Percentiles rank a stretch among this genome's conserved stretches.
Evolutionary conservation across 2,113 vertebrate genomes (phyloP).

Genomic region (Riparia riparia): DNA sequence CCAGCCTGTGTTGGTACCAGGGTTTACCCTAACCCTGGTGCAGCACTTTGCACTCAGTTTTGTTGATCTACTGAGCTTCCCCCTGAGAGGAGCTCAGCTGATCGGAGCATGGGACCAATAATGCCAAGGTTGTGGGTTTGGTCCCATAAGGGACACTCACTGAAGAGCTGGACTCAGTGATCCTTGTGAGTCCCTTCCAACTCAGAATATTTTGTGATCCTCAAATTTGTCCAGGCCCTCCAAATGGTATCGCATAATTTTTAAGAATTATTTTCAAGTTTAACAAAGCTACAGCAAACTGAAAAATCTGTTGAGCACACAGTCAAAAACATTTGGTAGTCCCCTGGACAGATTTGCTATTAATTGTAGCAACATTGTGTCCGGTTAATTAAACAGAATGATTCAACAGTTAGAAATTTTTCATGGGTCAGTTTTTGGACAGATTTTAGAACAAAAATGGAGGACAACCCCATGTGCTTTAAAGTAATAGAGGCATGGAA

Average conservation of each 20-base stretch:
- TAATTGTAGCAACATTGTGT: background rate
- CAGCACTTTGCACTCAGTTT: background rate
- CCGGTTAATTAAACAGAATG: background rate
- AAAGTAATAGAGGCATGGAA: background rate
- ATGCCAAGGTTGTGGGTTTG: background rate
- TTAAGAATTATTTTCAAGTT: background rate
- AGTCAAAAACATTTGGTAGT: background rate
- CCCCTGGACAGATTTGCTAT: background rate
- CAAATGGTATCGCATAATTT: background rate
- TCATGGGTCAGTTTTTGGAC: background rate
- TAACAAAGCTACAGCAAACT: background rate
- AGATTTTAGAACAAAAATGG: background rate
- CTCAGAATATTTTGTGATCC: background rate
- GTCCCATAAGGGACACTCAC: no score
- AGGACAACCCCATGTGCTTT: accelerated
- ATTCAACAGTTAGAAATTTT: background rate
- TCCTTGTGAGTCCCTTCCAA: background rate
- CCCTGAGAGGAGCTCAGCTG: background rate
- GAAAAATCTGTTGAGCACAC: background rate
- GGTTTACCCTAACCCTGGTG: background rate
- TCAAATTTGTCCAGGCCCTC: background rate
- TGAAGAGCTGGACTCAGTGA: background rate
- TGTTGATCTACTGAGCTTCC: background rate
- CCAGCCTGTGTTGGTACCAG: background rate
- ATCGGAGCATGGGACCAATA: no score